phyloP scores from a whole-genome alignment of 53 echinoderm and acorn worm genomes.

The Holothuria scabra region DNA sequence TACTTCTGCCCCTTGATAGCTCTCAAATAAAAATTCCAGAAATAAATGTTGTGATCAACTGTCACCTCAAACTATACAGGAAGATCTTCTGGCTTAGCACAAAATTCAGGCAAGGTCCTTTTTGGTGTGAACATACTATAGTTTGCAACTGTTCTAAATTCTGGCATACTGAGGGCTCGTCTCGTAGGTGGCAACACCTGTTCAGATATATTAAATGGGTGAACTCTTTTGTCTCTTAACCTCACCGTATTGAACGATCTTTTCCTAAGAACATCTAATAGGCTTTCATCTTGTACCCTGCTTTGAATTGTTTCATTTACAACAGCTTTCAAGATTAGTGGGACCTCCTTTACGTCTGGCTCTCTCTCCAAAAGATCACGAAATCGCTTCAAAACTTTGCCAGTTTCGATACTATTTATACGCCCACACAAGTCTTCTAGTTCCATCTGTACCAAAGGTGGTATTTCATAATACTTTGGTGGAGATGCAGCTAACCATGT shows the following conservation, averaged over 20 bases:
- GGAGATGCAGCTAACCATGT: slow-evolving; percentile 88
- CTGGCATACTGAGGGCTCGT: slow-evolving; percentile 81
- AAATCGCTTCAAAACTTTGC: slow-evolving; percentile 77
- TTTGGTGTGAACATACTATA: slow-evolving; percentile 51
- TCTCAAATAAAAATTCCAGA: too few relatives aligned
- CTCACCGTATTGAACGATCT: slow-evolving; percentile 76
- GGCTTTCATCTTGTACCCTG: slow-evolving; percentile 81
- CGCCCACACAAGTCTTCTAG: slow-evolving; percentile 82
- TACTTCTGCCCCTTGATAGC: too few relatives aligned
- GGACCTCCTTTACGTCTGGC: slow-evolving; percentile 86
- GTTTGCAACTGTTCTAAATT: slow-evolving; percentile 70
- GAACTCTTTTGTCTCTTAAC: slow-evolving; percentile 72
- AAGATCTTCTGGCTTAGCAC: slow-evolving; percentile 86
- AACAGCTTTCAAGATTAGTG: slow-evolving; percentile 78
- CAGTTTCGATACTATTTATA: slow-evolving; percentile 69
- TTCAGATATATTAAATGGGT: slow-evolving; percentile 76
- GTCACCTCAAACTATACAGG: slow-evolving; percentile 61
- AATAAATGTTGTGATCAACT: too few relatives aligned
- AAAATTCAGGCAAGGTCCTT: slow-evolving; percentile 86
- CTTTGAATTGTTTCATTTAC: slow-evolving; percentile 86
- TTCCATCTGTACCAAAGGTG: slow-evolving; percentile 78
- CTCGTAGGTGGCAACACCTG: slow-evolving; percentile 61
- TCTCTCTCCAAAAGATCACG: slow-evolving; percentile 73
- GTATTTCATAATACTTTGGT: slow-evolving; percentile 81
- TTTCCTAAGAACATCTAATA: slow-evolving; percentile 79